Evolutionary conservation across 2,113 vertebrate genomes (phyloP), one percentile per base, ranked within the genome.

Genomic region (Bufo gargarizans): DNA sequence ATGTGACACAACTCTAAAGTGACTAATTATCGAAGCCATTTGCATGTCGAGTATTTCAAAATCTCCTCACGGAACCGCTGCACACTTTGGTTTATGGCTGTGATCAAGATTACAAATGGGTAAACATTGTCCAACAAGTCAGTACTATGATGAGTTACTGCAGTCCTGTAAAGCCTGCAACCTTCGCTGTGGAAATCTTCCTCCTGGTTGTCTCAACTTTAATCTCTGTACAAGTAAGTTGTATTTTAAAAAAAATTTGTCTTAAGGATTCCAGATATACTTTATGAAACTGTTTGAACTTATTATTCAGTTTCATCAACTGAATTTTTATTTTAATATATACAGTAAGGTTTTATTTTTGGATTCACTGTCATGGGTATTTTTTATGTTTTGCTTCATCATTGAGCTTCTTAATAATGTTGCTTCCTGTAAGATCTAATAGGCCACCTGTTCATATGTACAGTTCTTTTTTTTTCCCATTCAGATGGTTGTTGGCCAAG

Each of bases 61-160:
- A 14, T n/a, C 59, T 82, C 43, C 4, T 45, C 76, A 65, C 61
- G 16, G 22, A 20, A 79, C 77, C 45, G 19, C 77, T 43, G 10
- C 22, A 53, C 58, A 8, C 13, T 79, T 86, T n/a, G 12, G 43
- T 59, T 45, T 9, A 19, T 47, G 47, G 53, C 69, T 56, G 45
- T 43, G 22, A 33, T 19, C 7, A 50, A 19, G 59, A 65, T 55
- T 6, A 55, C 47, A 67, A 53, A 86, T 86, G 85, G 76, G 59
- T 55, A 11, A n/a, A 22, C n/a, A 4, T 45, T 86, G 85, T 19
- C 16, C 59, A 17, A 56, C 76, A 79, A 55, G 59, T 79, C 58
- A 86, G 45, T 86, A 86, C 11, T 86, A 14, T 56, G 85, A 86
- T 59, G 49, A 45, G 12, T 56, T 86, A 50, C 49, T 86, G 20